phyloP scores from a whole-genome alignment of 2,888 invertebrate genomes.

The Hydropsyche betteni region DNA sequence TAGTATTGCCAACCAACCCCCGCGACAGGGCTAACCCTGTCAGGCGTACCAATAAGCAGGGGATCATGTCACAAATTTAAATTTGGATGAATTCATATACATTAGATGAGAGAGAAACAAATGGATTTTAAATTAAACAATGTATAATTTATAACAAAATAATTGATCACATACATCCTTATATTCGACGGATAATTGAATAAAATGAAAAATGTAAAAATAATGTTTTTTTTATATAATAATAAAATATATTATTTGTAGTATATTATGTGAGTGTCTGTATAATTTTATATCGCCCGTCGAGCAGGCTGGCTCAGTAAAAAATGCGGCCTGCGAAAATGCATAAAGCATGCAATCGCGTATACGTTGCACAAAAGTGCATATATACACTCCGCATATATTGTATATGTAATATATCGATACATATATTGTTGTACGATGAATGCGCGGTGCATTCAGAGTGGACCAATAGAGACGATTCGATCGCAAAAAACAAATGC shows the following conservation, averaged over 20 bases:
- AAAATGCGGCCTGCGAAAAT: conserved; percentile 29
- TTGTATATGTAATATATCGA: conserved; percentile 13
- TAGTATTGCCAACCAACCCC: too few relatives aligned
- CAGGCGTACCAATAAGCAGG: too few relatives aligned
- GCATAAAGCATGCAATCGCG: conserved; percentile 15
- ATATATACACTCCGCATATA: conserved; percentile 26
- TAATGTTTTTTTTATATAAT: too few relatives aligned
- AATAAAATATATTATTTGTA: too few relatives aligned
- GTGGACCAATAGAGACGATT: conserved; percentile 35
- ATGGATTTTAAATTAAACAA: not conserved
- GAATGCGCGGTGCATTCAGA: not conserved
- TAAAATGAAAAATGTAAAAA: too few relatives aligned
- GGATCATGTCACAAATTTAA: too few relatives aligned
- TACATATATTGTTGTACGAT: not conserved
- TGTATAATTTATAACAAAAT: not conserved
- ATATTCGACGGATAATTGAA: too few relatives aligned
- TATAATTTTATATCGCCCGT: conserved; percentile 30
- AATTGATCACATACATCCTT: not conserved
- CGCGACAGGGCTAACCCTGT: too few relatives aligned
- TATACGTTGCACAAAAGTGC: not conserved
- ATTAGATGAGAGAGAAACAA: not conserved
- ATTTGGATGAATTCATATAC: too few relatives aligned
- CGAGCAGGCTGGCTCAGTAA: conserved; percentile 16
- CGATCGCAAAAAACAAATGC: conserved; percentile 27
- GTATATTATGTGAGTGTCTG: too few relatives aligned